Base-by-base conservation (phyloP, 2,113 vertebrate species). In the Ophiodon elongatus region DNA sequence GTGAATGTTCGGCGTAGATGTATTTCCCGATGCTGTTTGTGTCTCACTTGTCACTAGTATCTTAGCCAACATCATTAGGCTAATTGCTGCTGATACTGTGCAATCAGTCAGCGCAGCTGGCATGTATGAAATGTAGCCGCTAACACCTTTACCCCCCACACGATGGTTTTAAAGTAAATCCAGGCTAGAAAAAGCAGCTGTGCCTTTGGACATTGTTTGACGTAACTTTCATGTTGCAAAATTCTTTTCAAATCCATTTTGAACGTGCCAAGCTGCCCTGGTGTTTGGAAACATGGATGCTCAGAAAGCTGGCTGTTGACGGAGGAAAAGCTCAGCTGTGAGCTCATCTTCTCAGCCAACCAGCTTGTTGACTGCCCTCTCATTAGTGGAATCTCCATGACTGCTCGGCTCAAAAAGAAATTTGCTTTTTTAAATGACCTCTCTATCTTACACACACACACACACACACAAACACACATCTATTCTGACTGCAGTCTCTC, bases 21-120 rank as follows among this genome's bases (percentile, higher is more conserved):
- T 76, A 31, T 73, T 56, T 56, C 79, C 79, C 14, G 2, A 68
- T 73, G n/a, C 35, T 45, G 33, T 45, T 60, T 54, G 27, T 60
- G 41, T 50, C 65, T 13, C 33, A 19, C 37, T 33, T 39, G 71
- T 79, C 79, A 33, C 9, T 15, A 7, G 23, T 29, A 8, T 80
- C 57, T 52, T 13, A 76, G 78, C 59, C 41, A 79, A 54, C 66
- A 74, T 80, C 77, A 86, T 87, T 80, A 82, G 54, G 54, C 75
- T 86, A 91, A 89, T 84, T 86, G 69, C 60, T 81, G 71, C 63
- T 82, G 69, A 85, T 76, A 21, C 71, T 57, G 43, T 85, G 52
- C 71, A 85, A 80, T 84, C 81, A 86, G 84, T 70, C 47, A 35
- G 27, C 63, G 21, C 84, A 88, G 72, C 86, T 90, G 84, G 72